Evolutionary conservation across 2,113 vertebrate species (phyloP).

Genomic region (Mesembrinibis cayennensis): DNA sequence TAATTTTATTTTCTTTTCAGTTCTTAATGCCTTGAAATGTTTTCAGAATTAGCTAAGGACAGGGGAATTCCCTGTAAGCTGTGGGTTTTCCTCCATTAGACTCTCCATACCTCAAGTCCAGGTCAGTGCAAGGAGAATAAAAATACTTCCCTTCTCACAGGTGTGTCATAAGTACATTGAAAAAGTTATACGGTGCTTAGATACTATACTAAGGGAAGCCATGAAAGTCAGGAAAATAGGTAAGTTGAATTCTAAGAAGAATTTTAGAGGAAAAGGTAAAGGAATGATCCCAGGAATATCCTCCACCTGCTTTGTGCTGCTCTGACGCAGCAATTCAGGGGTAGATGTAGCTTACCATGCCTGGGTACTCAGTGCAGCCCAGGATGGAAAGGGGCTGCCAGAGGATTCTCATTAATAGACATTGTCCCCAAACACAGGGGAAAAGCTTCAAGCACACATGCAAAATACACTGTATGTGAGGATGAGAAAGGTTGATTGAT

Average conservation of each 20-base stretch:
- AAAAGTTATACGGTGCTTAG: not conserved
- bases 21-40: not conserved
- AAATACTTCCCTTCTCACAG: not conserved
- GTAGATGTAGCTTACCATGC: fast-evolving
- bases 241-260: not conserved
- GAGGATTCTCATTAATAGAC: not conserved
- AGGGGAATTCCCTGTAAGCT: not conserved
- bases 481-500: not conserved
- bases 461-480: not conserved
- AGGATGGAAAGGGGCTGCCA: not conserved
- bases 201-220: not conserved
- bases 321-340: not conserved
- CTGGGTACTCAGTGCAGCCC: not conserved
- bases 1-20: not conserved
- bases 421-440: not conserved
- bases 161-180: not conserved
- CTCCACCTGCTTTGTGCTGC: not conserved
- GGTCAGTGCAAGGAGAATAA: not conserved
- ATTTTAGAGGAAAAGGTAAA: not conserved
- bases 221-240: not conserved
- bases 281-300: not conserved
- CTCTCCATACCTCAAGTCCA: not conserved
- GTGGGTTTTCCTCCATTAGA: not conserved
- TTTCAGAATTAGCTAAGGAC: not conserved
- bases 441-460: not conserved